Evolutionary conservation across 2,797 vertebrate genomes (phyloP).

Genomic region (Lithobates sylvaticus): DNA sequence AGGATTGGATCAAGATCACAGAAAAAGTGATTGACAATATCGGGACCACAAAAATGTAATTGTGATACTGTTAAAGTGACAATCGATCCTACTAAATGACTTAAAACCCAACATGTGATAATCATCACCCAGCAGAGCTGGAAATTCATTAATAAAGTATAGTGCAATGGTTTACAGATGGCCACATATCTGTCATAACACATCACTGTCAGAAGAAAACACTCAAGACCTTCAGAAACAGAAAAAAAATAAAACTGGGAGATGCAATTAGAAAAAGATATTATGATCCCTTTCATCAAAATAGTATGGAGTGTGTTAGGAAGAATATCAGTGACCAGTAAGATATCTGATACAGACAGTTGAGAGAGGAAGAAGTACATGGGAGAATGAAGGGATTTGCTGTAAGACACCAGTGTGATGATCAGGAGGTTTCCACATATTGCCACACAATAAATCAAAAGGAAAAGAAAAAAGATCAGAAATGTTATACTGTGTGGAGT

Average conservation of each 20-base stretch:
- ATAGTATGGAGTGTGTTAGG: not conserved
- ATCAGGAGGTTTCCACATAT: conserved; percentile 18
- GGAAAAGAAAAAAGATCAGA: not conserved
- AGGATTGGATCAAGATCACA: conserved; percentile 16
- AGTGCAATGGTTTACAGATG: conserved; percentile 23
- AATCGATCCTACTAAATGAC: not conserved
- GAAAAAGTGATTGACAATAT: conserved; percentile 20
- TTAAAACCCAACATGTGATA: not conserved
- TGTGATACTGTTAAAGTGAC: not conserved
- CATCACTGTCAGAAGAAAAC: conserved; percentile 26
- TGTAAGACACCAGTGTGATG: not conserved
- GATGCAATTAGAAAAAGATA: not conserved
- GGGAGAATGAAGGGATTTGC: not conserved
- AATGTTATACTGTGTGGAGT: not conserved
- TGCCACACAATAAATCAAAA: not conserved
- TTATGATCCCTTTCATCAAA: not conserved
- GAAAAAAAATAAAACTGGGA: not conserved
- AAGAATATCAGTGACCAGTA: not conserved
- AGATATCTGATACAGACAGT: not conserved
- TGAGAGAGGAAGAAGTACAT: conserved; percentile 28
- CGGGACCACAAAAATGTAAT: not conserved
- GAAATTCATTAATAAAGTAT: not conserved
- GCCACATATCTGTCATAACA: conserved; percentile 22
- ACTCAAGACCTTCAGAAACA: not conserved
- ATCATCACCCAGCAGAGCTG: not conserved